Evolutionary conservation across 2,797 vertebrate genomes (phyloP).

Genomic region (Anabacerthia variegaticeps): DNA sequence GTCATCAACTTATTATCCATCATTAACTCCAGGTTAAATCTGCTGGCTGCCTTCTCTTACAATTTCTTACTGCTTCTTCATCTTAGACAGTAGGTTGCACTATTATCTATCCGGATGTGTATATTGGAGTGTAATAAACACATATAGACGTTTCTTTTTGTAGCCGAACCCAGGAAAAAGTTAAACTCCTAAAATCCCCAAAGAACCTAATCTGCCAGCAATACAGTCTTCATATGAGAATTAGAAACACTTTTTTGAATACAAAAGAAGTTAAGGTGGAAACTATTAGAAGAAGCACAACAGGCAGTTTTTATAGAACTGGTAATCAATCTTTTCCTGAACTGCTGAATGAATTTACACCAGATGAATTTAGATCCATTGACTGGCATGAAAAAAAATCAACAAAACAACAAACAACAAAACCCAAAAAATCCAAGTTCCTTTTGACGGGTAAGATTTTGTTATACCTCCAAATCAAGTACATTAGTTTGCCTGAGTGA

Average conservation of each 20-base stretch:
- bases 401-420: background rate
- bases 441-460: background rate
- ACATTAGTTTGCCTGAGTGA: background rate
- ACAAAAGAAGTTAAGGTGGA: background rate
- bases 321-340: slow-evolving; percentile 24
- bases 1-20: background rate
- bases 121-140: background rate
- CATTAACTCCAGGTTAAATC: background rate
- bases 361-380: background rate
- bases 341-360: background rate
- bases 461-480: background rate
- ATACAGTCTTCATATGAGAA: slow-evolving; percentile 2
- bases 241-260: background rate
- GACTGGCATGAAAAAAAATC: background rate
- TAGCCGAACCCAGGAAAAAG: background rate
- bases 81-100: background rate
- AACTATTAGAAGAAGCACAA: slow-evolving; percentile 24
- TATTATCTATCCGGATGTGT: background rate
- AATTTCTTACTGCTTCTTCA: background rate
- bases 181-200: accelerated
- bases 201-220: background rate
- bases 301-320: slow-evolving; percentile 25
- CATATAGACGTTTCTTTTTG: background rate
- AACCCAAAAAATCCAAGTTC: background rate
- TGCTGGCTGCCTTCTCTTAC: background rate